Conservation (phyloP, 2,797 vertebrate species). For the Sebastes oblongus region DNA sequence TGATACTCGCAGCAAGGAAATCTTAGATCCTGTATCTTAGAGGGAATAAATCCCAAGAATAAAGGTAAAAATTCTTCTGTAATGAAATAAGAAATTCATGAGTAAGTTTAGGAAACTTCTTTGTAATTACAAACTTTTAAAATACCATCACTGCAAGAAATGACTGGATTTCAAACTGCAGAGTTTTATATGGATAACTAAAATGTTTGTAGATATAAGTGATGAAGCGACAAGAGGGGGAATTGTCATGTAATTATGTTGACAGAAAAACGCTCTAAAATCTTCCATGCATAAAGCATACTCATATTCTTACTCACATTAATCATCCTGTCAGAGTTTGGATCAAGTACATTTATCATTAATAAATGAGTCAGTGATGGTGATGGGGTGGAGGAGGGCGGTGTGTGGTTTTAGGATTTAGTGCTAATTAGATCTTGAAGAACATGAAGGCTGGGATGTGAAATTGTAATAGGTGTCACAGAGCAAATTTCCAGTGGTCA, state of each 20-base stretch:
- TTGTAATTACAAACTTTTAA: background rate
- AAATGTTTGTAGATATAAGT: slow-evolving; percentile 20
- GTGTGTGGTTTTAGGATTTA: slow-evolving; percentile 51
- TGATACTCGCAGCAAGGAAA: background rate
- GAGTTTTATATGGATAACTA: background rate
- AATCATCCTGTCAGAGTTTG: slow-evolving; percentile 72
- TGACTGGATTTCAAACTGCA: background rate
- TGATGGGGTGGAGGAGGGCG: background rate
- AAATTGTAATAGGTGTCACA: background rate
- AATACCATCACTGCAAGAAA: background rate
- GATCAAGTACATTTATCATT: slow-evolving; percentile 75
- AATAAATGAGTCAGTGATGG: slow-evolving; percentile 64
- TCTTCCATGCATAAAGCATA: slow-evolving; percentile 44
- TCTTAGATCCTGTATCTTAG: background rate
- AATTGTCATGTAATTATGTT: slow-evolving; percentile 30
- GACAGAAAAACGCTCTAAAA: slow-evolving; percentile 34
- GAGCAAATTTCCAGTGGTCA: background rate
- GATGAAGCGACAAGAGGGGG: background rate
- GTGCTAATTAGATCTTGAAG: slow-evolving; percentile 56
- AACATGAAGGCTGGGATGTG: slow-evolving; percentile 33
- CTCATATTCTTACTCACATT: slow-evolving; percentile 54
- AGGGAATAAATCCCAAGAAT: background rate
- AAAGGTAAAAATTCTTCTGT: background rate
- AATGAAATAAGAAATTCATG: background rate
- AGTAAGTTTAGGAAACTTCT: background rate